Conservation (phyloP, 1,140 invertebrate species). For the Nasonia giraulti region DNA sequence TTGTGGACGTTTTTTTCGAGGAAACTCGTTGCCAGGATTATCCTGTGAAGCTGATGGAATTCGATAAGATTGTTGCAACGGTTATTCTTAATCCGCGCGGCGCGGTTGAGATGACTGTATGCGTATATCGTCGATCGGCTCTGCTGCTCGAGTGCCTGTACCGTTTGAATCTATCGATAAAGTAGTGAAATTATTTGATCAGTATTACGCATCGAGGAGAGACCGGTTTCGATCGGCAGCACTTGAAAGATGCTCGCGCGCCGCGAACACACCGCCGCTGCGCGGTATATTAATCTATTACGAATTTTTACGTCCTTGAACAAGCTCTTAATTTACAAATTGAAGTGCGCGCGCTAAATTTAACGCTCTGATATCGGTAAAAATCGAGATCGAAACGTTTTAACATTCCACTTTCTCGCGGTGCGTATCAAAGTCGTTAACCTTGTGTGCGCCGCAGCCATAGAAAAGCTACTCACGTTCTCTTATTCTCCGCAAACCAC, state of each 20-base stretch:
- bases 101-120: too few relatives aligned
- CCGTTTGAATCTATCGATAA: constrained; percentile 9
- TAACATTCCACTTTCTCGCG: too few relatives aligned
- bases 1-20: neutral
- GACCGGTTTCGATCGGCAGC: constrained; percentile 37
- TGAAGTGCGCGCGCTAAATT: neutral
- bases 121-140: too few relatives aligned
- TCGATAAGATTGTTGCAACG: too few relatives aligned
- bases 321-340: neutral
- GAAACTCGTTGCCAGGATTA: too few relatives aligned
- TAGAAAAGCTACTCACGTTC: too few relatives aligned
- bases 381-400: neutral
- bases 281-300: neutral
- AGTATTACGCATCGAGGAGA: neutral
- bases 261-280: neutral
- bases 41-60: too few relatives aligned
- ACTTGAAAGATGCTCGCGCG: constrained; percentile 24
- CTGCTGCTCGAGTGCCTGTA: neutral
- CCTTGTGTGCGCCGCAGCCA: too few relatives aligned
- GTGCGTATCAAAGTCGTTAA: neutral
- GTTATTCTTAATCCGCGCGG: too few relatives aligned
- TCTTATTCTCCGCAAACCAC: too few relatives aligned
- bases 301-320: neutral
- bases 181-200: constrained; percentile 30
- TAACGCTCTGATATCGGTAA: neutral